A percentile compares a stretch with the other conserved stretches of the same genome.
Evolutionary conservation across 2,113 vertebrate genomes (phyloP).

Genomic region (Phaetusa simplex): DNA sequence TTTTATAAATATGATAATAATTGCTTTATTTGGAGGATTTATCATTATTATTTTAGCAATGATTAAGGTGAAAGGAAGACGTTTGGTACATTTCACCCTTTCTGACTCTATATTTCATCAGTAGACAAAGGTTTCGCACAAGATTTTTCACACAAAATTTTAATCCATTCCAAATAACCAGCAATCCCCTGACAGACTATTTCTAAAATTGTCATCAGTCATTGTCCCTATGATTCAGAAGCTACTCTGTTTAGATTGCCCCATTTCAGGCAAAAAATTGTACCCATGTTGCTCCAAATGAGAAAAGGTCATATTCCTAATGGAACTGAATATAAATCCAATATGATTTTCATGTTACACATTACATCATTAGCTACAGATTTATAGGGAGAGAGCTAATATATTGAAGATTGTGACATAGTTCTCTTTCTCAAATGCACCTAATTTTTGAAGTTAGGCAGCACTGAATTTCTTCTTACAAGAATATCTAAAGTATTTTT

Average conservation of each 20-base stretch:
- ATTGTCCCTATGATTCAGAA: conserved; percentile 17
- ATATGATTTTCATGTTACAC: conserved; percentile 61
- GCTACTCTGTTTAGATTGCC: conserved; percentile 10
- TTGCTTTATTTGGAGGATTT: background rate
- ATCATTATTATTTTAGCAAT: background rate
- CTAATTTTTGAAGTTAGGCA: conserved; percentile 73
- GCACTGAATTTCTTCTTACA: conserved; percentile 64
- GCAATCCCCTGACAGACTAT: background rate
- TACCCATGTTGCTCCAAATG: conserved; percentile 46
- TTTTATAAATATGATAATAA: background rate
- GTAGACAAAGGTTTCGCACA: background rate
- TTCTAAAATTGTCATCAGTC: conserved; percentile 47
- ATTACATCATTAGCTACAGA: conserved; percentile 76
- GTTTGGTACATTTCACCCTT: background rate
- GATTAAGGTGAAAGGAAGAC: background rate
- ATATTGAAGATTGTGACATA: conserved; percentile 71
- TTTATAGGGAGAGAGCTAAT: conserved; percentile 70
- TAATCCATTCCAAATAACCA: background rate
- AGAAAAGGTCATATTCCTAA: conserved; percentile 34
- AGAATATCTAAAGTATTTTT: conserved; percentile 71
- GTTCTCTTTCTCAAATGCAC: conserved; percentile 43
- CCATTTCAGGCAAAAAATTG: background rate
- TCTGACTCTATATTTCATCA: background rate
- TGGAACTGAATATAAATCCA: conserved; percentile 63
- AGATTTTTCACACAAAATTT: background rate